A percentile compares a stretch with the other conserved stretches of the same genome.
phyloP scores from a whole-genome alignment of 2,797 vertebrate genomes.

The Acanthis flammea region DNA sequence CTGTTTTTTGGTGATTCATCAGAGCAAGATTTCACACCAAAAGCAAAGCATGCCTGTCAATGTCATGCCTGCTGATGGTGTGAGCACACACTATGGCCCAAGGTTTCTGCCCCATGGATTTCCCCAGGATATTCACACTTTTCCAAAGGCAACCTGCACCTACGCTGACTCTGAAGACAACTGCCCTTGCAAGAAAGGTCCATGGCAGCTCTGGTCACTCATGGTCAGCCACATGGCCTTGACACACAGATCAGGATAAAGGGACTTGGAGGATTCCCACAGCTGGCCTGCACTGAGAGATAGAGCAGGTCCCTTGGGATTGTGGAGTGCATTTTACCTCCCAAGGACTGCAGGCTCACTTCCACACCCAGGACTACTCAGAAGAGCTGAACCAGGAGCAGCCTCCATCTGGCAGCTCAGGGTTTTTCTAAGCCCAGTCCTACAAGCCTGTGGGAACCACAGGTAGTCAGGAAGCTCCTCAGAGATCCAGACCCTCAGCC shows the following conservation, averaged over 20 bases:
- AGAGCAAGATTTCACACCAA: background rate
- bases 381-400: background rate
- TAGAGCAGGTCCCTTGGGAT: background rate
- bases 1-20: background rate
- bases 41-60: background rate
- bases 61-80: background rate
- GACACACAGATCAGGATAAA: background rate
- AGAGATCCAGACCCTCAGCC: background rate
- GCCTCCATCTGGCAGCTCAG: background rate
- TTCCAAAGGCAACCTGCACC: background rate
- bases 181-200: background rate
- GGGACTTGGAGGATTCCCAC: background rate
- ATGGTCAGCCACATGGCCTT: background rate
- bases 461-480: background rate
- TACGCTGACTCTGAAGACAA: background rate
- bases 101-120: background rate
- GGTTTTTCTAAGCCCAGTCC: background rate
- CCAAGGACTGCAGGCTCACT: background rate
- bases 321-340: background rate
- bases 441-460: background rate
- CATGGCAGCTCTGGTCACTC: background rate
- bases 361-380: accelerated
- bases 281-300: background rate
- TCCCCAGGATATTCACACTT: background rate
- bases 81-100: background rate